Evolutionary conservation across 2,888 invertebrate species (phyloP).

Genomic region (Diachrysia chrysitis): DNA sequence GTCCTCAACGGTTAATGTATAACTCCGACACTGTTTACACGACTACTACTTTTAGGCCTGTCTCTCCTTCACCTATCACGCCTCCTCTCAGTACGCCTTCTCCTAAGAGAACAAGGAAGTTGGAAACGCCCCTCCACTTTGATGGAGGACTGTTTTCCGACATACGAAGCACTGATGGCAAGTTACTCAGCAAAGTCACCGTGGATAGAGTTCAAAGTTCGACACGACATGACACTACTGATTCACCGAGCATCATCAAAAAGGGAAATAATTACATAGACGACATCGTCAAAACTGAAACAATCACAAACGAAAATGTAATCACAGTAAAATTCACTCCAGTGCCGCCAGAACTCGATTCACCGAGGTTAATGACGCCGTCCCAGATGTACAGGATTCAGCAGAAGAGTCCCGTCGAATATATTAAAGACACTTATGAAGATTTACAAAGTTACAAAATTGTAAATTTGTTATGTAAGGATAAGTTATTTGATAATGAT

Average conservation of each 20-base stretch:
- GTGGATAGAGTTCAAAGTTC: slow-evolving; percentile 84
- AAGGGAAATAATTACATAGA: slow-evolving; percentile 78
- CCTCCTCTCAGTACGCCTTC: slow-evolving; percentile 70
- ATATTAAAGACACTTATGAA: slow-evolving; percentile 78
- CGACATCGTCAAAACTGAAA: slow-evolving; percentile 83
- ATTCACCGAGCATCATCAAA: slow-evolving; percentile 73
- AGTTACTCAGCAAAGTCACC: slow-evolving; percentile 86
- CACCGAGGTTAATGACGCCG: slow-evolving; percentile 70
- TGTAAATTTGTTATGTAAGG: slow-evolving; percentile 82
- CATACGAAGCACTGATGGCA: slow-evolving; percentile 84
- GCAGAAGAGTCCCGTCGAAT: slow-evolving; percentile 70
- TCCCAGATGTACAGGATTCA: slow-evolving; percentile 61
- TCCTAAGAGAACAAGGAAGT: slow-evolving; percentile 85
- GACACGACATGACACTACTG: slow-evolving; percentile 80
- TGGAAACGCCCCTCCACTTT: slow-evolving; percentile 88
- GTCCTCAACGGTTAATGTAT: slow-evolving; percentile 78
- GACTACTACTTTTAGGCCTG: slow-evolving; percentile 84
- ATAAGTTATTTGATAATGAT: slow-evolving; percentile 70
- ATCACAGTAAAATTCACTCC: slow-evolving; percentile 85
- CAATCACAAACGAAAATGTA: slow-evolving; percentile 83
- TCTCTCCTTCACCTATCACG: slow-evolving; percentile 79
- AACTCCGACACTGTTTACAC: slow-evolving; percentile 88
- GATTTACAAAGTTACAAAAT: slow-evolving; percentile 86
- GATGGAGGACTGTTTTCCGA: slow-evolving; percentile 88
- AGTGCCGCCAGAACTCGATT: slow-evolving; percentile 77